Evolutionary conservation across 2,888 invertebrate species (phyloP), one percentile per base, ranked within the genome.

Genomic region (Frankliniella intonsa): DNA sequence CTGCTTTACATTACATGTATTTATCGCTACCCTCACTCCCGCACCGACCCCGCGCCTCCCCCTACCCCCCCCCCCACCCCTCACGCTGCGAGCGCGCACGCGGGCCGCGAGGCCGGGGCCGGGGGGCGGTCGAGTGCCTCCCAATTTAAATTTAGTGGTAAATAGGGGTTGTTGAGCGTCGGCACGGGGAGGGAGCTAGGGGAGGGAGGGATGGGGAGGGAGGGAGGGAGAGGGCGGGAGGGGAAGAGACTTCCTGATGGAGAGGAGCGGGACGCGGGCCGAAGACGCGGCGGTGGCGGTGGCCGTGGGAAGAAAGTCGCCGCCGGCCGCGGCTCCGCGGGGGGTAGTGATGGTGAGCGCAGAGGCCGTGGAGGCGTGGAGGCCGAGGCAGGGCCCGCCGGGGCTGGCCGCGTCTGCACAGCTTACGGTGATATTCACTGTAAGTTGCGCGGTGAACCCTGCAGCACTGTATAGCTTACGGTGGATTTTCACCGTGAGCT

Each of bases 101-200:
- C n/a, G 19, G 65, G 65, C 17, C 9, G 51, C 12, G 62, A 14
- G 62, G 69, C 69, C 12, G 69, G 69, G 62, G 17, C 62, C 69
- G 69, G 10, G 69, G 69, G 69, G 22, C 25, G 69, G 25, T 76
- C 25, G 69, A 76, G 69, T 76, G 69, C 22, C 25, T 22, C 69
- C 69, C 69, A 76, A 76, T 76, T 76, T 76, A 76, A 76, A 76
- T 76, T 76, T 76, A 76, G 25, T 22, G 25, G 22, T 76, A 76
- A 76, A 76, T 76, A 76, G 69, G 69, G 69, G 69, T 76, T n/a
- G 69, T 76, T 76, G 69, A 25, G 69, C 25, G 69, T 38, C 38
- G 38, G 38, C 5, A 38, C 5, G 38, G 38, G 22, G 69, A 76
- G 69, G 22, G 22, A 76, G 22, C 69, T 12, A 19, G 22, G 69